Percentiles rank a stretch among this genome's conserved stretches.
Evolutionary conservation across 2,113 vertebrate species (phyloP).

Genomic region (Gallinago undulata): DNA sequence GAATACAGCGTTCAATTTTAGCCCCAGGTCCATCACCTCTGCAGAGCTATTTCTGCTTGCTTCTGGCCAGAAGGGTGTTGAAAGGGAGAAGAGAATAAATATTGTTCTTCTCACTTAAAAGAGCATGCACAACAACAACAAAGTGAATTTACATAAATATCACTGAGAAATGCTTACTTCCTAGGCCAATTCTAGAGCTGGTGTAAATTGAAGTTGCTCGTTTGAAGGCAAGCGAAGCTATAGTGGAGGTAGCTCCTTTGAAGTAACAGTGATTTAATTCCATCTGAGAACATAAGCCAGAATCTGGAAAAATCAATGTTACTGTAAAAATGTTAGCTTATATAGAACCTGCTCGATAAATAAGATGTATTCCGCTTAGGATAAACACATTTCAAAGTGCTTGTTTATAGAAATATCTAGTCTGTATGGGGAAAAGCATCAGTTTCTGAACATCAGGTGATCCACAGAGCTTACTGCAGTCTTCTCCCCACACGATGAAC

Average conservation of each 20-base stretch:
- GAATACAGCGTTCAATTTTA: neutral
- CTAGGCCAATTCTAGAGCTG: neutral
- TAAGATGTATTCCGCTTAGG: neutral
- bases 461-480: neutral
- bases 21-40: neutral
- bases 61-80: neutral
- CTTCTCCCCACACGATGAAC: neutral
- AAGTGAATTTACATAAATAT: neutral
- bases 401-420: neutral
- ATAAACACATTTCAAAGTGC: neutral
- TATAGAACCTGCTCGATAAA: neutral
- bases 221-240: neutral
- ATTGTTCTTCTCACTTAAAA: neutral
- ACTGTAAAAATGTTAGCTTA: neutral
- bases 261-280: neutral
- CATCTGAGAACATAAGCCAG: neutral
- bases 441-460: neutral
- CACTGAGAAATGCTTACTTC: neutral
- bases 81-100: neutral
- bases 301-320: neutral
- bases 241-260: neutral
- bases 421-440: neutral
- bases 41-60: neutral
- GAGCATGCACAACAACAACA: neutral
- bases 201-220: neutral